phyloP scores from a whole-genome alignment of 2,888 invertebrate genomes.

The Spilarctia lutea region DNA sequence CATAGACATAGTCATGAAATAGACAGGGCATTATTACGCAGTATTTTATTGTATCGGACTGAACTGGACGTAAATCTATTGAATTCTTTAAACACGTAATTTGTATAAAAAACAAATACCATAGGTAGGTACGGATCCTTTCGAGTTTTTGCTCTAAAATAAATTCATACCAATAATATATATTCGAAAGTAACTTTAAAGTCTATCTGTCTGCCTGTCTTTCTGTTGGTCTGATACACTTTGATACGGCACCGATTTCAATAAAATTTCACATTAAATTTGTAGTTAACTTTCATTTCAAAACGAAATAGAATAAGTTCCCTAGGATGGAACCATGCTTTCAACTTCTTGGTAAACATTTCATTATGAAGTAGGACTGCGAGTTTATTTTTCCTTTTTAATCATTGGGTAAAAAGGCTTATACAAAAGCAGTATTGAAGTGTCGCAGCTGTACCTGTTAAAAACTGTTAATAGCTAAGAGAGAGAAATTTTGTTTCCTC shows the following conservation, averaged over 20 bases:
- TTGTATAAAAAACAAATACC: too few relatives aligned
- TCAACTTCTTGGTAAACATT: neutral
- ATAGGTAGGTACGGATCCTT: too few relatives aligned
- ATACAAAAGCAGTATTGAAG: neutral
- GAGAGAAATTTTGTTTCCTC: neutral
- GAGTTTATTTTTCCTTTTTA: neutral
- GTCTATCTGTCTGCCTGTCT: too few relatives aligned
- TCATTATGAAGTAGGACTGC: neutral
- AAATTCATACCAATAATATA: too few relatives aligned
- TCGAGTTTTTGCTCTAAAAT: too few relatives aligned
- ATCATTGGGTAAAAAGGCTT: neutral
- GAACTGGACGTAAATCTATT: neutral
- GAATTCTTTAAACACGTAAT: neutral
- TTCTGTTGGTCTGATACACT: too few relatives aligned
- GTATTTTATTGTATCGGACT: neutral
- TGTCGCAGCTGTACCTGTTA: neutral
- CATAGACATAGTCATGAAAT: neutral
- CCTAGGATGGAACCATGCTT: too few relatives aligned
- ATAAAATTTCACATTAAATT: too few relatives aligned
- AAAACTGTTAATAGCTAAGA: neutral
- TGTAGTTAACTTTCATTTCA: too few relatives aligned
- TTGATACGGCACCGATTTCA: too few relatives aligned
- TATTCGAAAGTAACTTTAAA: too few relatives aligned
- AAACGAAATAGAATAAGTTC: too few relatives aligned
- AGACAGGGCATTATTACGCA: neutral